phyloP scores from a whole-genome alignment of 64 coral and sea anemone species.

The Montipora foliosa region DNA sequence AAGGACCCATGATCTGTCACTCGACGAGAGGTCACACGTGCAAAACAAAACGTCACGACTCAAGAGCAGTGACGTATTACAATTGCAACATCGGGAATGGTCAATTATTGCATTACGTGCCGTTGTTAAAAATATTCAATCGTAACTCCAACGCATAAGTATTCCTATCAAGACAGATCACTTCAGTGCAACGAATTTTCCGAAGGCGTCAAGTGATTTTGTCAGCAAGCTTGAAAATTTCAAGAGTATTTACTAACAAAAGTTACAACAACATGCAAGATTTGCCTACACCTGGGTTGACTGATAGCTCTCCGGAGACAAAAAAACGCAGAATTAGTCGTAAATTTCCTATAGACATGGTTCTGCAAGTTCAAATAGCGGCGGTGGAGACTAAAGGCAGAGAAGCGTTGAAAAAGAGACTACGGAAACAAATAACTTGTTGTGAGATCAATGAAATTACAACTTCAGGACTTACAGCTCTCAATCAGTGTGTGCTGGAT shows the following conservation, averaged over 20 bases:
- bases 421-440: conserved; percentile 72
- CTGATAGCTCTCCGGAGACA: background rate
- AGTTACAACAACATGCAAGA: conserved; percentile 10
- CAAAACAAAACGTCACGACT: background rate
- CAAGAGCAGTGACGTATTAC: conserved; percentile 7
- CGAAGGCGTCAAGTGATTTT: background rate
- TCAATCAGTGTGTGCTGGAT: conserved; percentile 91
- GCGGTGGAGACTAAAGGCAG: conserved; percentile 52
- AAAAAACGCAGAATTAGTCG: conserved; percentile 32
- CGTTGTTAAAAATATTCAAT: background rate
- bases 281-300: background rate
- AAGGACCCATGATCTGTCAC: background rate
- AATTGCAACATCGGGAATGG: background rate
- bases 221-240: background rate
- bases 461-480: conserved; percentile 87
- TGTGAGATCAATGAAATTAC: conserved; percentile 92
- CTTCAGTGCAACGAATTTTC: background rate
- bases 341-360: conserved; percentile 45
- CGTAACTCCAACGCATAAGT: background rate
- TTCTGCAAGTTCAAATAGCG: conserved; percentile 51
- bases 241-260: background rate
- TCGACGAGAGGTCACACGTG: background rate
- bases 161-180: background rate
- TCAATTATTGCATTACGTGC: background rate
- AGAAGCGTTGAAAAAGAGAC: conserved; percentile 72